These are phyloP conservation scores for Zaprionus taronus DNA, from an alignment of 1,140 invertebrate genomes.

Conservation along the genomic window DNA sequence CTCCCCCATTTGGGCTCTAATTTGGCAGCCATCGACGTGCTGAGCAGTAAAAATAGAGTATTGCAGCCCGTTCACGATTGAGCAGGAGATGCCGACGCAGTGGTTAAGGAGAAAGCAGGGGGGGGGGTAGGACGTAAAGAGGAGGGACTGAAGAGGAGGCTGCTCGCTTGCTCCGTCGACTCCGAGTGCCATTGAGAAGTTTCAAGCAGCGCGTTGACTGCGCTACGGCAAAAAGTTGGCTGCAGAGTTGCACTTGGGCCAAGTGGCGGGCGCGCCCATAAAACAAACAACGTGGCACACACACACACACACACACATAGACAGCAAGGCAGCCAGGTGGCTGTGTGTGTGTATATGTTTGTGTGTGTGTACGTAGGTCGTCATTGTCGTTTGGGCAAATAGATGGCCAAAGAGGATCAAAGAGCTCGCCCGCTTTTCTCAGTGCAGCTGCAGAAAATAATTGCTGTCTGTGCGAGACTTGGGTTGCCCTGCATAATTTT, in stretches of 20 bases:
- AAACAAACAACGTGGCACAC: slow-evolving; percentile 63
- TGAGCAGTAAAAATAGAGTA: slow-evolving; percentile 61
- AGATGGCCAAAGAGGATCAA: slow-evolving; percentile 78
- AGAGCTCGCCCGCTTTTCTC: slow-evolving; percentile 50
- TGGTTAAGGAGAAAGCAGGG: neutral
- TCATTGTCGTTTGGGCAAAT: slow-evolving; percentile 78
- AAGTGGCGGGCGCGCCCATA: slow-evolving; percentile 73
- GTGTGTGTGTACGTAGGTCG: slow-evolving; percentile 40
- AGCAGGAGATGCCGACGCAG: too few relatives aligned
- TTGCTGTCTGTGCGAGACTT: slow-evolving; percentile 51
- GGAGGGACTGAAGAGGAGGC: neutral
- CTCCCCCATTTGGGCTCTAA: slow-evolving; percentile 59
- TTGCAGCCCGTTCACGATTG: slow-evolving; percentile 31
- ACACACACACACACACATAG: slow-evolving; percentile 36
- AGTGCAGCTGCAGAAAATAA: slow-evolving; percentile 63
- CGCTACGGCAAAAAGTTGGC: slow-evolving; percentile 72
- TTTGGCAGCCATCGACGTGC: slow-evolving; percentile 76
- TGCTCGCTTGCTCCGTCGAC: slow-evolving; percentile 34
- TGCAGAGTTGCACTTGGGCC: slow-evolving; percentile 76
- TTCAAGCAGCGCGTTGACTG: slow-evolving; percentile 60
- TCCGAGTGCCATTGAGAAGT: slow-evolving; percentile 76
- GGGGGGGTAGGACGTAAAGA: neutral
- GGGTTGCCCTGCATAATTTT: slow-evolving; percentile 39
- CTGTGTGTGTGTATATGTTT: slow-evolving; percentile 43
- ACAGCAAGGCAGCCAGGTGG: slow-evolving; percentile 20